Evolutionary conservation across 2,113 vertebrate genomes (phyloP), one percentile per base, ranked within the genome.

Genomic region (Galeopterus variegatus): DNA sequence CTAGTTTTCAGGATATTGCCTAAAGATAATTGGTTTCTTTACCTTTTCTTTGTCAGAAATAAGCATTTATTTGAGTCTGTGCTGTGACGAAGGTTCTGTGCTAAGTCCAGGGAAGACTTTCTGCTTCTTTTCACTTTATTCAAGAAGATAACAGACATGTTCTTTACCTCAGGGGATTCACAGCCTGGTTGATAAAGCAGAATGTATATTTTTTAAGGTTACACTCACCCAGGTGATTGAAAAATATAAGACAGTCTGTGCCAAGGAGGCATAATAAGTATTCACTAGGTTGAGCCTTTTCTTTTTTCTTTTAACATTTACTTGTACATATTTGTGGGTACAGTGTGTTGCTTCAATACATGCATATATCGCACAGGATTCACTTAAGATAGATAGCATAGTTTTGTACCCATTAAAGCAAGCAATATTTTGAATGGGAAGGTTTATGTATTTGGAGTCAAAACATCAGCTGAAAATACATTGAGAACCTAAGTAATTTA

Each of bases 371-470:
- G 41, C 41, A 41, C 41, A 41, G 41, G 41, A 41, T 41, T 41
- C 41, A 41, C 41, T 41, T 41, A 41, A 4, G 41, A 41, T 41
- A 41, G 41, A 41, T 4, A 41, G 41, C 41, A 41, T 41, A 41
- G 41, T 41, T 41, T 41, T 41, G 41, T 41, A 41, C 41, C 41
- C 41, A 41, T 93, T 96, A 81, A 96, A 96, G 83, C 52, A 92
- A 77, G 41, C 31, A 73, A 15, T 90, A 76, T 87, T 98, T 94
- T 93, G 60, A 92, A 85, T 90, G 62, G 58, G n/a, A 28, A 94
- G 48, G 19, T 81, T 96, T 77, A 87, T 93, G 24, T 88, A 87
- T 97, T 94, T 96, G 96, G 41, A 98, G 60, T 54, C 96, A 92
- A 95, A 97, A 93, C 60, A 90, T 70, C 84, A 96, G 84, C 82